Percentiles rank a stretch among this genome's conserved stretches.
Evolutionary conservation across 35 echinoderm and acorn worm genomes (phyloP).

Genomic region (Ptychodera flava): DNA sequence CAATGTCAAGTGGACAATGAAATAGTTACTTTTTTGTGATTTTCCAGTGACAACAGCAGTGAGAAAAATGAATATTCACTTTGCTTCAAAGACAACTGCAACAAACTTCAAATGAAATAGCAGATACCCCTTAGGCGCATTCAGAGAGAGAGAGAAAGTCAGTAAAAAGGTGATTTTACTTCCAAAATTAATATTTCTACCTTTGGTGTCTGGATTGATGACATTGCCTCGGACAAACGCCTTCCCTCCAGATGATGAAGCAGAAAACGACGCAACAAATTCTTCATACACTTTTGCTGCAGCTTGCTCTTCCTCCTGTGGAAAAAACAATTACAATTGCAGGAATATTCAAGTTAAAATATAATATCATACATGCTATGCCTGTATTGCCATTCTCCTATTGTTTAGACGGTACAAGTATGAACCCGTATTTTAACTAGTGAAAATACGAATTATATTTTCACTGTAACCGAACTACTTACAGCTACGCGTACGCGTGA

Average conservation of each 20-base stretch:
- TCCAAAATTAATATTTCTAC: constrained; percentile 13
- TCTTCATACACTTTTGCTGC: constrained; percentile 89
- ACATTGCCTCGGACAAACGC: constrained; percentile 79
- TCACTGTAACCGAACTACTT: too few relatives aligned
- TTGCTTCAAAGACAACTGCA: too few relatives aligned
- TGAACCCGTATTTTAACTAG: neutral
- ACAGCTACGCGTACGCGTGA: too few relatives aligned
- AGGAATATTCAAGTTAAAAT: neutral
- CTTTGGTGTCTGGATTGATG: constrained; percentile 87
- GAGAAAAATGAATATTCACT: too few relatives aligned
- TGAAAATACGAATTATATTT: too few relatives aligned
- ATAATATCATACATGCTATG: too few relatives aligned
- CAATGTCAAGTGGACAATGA: neutral
- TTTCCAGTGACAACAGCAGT: too few relatives aligned
- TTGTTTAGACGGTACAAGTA: neutral
- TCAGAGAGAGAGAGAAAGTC: too few relatives aligned
- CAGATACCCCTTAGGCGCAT: too few relatives aligned
- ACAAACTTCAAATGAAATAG: too few relatives aligned
- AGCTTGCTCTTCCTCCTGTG: constrained; percentile 86
- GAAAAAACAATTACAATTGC: neutral
- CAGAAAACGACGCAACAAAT: constrained; percentile 91
- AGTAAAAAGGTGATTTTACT: too few relatives aligned
- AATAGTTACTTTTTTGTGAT: neutral
- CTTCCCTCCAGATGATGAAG: constrained; percentile 48
- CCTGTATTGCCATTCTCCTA: too few relatives aligned